Percentiles rank a stretch among this genome's conserved stretches.
Evolutionary conservation across 2,797 vertebrate genomes (phyloP).

Genomic region (Discoglossus pictus): DNA sequence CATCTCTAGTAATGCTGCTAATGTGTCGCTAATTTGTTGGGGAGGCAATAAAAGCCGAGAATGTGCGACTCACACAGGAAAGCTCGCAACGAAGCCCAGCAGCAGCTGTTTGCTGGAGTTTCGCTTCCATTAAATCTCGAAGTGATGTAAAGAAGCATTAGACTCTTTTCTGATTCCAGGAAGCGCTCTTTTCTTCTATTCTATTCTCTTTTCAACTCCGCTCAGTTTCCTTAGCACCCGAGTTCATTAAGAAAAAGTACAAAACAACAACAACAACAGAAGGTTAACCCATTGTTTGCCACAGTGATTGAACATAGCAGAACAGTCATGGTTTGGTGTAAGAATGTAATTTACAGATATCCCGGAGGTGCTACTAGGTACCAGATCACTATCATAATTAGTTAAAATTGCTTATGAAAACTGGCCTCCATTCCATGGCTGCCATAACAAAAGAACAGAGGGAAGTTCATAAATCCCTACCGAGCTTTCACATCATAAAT

Average conservation of each 20-base stretch:
- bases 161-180: constrained; percentile 52
- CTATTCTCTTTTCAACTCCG: constrained; percentile 18
- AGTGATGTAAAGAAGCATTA: constrained; percentile 58
- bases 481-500: no score
- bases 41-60: constrained; percentile 67
- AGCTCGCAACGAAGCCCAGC: constrained; percentile 59
- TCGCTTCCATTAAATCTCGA: constrained; percentile 69
- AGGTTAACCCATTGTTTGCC: constrained; percentile 5
- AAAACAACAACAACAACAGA: constrained; percentile 1
- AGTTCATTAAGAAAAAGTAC: constrained; percentile 25
- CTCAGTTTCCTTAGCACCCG: constrained; percentile 28
- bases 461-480: no score
- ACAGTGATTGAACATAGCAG: no score
- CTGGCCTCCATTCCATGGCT: no score
- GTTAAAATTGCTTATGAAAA: no score
- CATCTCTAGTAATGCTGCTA: constrained; percentile 67
- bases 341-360: no score
- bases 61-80: constrained; percentile 65
- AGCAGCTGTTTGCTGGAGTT: constrained; percentile 65
- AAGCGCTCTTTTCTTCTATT: constrained; percentile 52
- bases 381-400: no score
- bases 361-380: no score
- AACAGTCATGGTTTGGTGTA: no score
- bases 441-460: no score
- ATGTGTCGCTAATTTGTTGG: constrained; percentile 61